phyloP scores from a whole-genome alignment of 2,888 invertebrate genomes.

The Mythimna vitellina region DNA sequence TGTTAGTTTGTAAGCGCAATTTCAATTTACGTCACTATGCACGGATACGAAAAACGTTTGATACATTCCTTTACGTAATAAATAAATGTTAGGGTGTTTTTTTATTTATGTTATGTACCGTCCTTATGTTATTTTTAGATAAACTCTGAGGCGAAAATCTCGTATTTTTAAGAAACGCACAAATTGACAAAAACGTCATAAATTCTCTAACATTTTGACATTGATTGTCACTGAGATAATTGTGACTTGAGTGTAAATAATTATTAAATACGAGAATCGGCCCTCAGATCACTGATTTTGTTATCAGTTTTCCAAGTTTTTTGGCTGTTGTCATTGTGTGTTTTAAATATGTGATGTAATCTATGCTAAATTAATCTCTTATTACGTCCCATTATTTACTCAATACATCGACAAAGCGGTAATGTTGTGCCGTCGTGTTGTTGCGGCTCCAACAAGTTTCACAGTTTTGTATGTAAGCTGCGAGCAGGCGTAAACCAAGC shows the following conservation, averaged over 20 bases:
- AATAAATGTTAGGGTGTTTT: conserved; percentile 39
- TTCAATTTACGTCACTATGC: conserved; percentile 3
- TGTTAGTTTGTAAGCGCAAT: conserved; percentile 43
- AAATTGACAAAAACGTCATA: no score
- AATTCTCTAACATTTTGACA: no score
- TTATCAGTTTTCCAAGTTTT: conserved; percentile 39
- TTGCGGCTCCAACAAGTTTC: no score
- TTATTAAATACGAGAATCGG: no score
- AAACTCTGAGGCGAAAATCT: conserved; percentile 25
- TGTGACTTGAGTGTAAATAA: no score
- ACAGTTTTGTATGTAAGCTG: no score
- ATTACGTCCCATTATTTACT: background rate
- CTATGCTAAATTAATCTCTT: conserved; percentile 20
- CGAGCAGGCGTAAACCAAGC: no score
- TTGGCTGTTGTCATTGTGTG: conserved; percentile 21
- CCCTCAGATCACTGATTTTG: conserved; percentile 22
- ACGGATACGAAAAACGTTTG: conserved; percentile 51
- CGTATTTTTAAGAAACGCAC: no score
- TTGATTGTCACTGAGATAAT: no score
- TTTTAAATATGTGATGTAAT: conserved; percentile 41
- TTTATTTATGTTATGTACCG: conserved; percentile 41
- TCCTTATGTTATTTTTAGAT: conserved; percentile 41
- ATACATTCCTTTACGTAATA: conserved; percentile 63
- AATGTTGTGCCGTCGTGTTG: no score
- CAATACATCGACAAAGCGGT: no score